phyloP scores from a whole-genome alignment of 2,888 invertebrate species.

The Pharmacophagus antenor region DNA sequence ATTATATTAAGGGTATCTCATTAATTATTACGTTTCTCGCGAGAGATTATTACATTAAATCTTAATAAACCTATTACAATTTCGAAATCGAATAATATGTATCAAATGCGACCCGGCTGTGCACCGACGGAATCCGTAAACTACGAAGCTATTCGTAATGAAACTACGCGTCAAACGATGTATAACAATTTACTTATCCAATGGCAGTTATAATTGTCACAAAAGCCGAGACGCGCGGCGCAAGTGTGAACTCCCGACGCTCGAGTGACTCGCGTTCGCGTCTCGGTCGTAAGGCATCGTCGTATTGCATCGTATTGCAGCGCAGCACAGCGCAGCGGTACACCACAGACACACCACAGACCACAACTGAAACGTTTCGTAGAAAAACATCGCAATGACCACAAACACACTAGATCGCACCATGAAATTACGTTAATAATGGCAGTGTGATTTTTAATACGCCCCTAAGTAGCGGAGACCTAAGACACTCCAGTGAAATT shows the following conservation, averaged over 20 bases:
- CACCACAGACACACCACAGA: slow-evolving; percentile 44
- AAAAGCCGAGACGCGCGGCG: slow-evolving; percentile 47
- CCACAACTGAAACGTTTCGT: slow-evolving; percentile 39
- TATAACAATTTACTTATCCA: slow-evolving; percentile 73
- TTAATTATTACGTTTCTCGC: slow-evolving; percentile 72
- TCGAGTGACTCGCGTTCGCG: slow-evolving; percentile 41
- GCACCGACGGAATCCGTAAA: slow-evolving; percentile 71
- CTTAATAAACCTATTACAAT: slow-evolving; percentile 78
- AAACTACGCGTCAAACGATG: slow-evolving; percentile 65
- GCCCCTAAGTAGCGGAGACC: slow-evolving; percentile 49
- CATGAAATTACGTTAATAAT: slow-evolving; percentile 64
- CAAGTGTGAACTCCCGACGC: slow-evolving; percentile 27
- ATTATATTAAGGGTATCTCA: slow-evolving; percentile 76
- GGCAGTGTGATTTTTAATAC: slow-evolving; percentile 74
- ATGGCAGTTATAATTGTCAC: slow-evolving; percentile 77
- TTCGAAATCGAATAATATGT: slow-evolving; percentile 78
- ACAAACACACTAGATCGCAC: slow-evolving; percentile 59
- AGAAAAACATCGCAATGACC: slow-evolving; percentile 47
- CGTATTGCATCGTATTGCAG: slow-evolving; percentile 70
- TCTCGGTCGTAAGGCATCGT: slow-evolving; percentile 68
- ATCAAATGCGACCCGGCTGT: slow-evolving; percentile 76
- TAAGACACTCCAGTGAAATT: slow-evolving; percentile 71
- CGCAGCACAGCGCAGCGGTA: slow-evolving; percentile 51
- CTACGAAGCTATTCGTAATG: slow-evolving; percentile 66
- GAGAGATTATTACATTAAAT: slow-evolving; percentile 72